Conservation (phyloP, 2,113 vertebrate genomes). For the Thermophis baileyi region DNA sequence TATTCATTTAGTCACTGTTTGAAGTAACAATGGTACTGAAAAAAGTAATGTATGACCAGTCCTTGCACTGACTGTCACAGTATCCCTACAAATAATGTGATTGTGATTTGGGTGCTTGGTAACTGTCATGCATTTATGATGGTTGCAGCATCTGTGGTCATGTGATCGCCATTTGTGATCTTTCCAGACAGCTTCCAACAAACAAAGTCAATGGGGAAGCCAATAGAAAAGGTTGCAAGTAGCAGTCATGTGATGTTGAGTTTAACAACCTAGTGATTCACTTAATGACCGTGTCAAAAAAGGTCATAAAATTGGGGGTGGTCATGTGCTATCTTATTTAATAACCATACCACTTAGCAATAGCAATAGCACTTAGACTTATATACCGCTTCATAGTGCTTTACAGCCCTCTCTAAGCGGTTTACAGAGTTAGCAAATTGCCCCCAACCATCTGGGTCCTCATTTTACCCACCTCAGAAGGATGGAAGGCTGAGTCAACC, state of each 20-base stretch:
- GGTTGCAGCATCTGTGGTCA: background rate
- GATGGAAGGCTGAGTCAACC: too few species aligned
- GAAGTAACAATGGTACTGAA: background rate
- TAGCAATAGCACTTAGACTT: too few species aligned
- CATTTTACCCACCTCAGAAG: too few species aligned
- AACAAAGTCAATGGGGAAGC: background rate
- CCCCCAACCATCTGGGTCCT: too few species aligned
- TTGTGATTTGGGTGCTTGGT: background rate
- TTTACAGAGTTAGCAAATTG: too few species aligned
- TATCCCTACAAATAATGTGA: background rate
- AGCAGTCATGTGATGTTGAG: background rate
- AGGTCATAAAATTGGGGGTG: background rate
- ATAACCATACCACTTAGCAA: too few species aligned
- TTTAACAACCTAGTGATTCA: too few species aligned
- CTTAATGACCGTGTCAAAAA: background rate
- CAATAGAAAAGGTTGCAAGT: background rate
- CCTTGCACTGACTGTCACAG: background rate
- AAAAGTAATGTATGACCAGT: background rate
- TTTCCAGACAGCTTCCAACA: background rate
- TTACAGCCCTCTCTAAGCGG: too few species aligned
- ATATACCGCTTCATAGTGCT: too few species aligned
- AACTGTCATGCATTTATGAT: background rate
- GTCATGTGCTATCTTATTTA: background rate
- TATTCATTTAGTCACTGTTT: background rate
- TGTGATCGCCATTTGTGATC: background rate